Conservation (phyloP, 2,888 invertebrate species). For the Smittia aterrima region DNA sequence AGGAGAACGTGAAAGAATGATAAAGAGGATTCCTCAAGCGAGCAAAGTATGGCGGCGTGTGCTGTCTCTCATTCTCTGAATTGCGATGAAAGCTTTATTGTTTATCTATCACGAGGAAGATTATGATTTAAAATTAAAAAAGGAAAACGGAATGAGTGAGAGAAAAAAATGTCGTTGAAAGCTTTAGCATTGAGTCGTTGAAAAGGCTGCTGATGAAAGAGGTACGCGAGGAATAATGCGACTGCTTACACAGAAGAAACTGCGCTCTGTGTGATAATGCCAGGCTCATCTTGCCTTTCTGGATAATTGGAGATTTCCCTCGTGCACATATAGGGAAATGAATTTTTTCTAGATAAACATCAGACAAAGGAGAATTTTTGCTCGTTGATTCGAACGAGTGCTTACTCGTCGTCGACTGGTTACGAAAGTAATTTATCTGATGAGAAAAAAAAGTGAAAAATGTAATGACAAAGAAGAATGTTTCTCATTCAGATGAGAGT, state of each 20-base stretch:
- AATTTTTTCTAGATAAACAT: conserved; percentile 2
- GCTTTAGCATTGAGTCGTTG: neutral
- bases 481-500: too few species aligned
- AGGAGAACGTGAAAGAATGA: neutral
- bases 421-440: neutral
- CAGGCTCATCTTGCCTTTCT: conserved; percentile 5
- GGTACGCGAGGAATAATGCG: neutral
- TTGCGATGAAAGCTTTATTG: conserved; percentile 21
- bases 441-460: neutral
- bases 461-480: neutral
- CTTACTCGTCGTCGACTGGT: neutral
- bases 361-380: neutral
- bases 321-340: neutral
- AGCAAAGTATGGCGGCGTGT: neutral
- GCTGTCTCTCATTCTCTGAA: neutral
- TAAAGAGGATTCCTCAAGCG: neutral
- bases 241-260: neutral
- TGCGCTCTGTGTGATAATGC: neutral
- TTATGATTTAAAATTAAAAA: conserved; percentile 36
- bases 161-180: neutral
- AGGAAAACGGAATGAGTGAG: neutral
- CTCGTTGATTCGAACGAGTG: neutral
- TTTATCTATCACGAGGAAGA: conserved; percentile 30
- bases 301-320: conserved; percentile 23
- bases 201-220: neutral